A percentile compares a stretch with the other conserved stretches of the same genome.
Conservation (phyloP, 2,113 vertebrate genomes). For the Neotoma lepida region DNA sequence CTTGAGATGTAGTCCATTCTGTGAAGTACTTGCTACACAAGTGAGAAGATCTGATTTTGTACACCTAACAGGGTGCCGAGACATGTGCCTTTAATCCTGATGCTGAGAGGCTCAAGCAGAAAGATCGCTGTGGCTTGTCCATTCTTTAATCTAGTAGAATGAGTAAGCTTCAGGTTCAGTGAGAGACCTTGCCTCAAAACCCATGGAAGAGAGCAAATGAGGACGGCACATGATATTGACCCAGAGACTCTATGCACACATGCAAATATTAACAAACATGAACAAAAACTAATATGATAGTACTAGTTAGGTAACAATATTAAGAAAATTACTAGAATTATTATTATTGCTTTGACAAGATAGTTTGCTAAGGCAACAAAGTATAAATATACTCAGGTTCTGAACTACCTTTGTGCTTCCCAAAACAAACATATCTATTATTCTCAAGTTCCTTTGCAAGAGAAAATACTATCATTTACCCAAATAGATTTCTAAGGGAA, state of each 20-base stretch:
- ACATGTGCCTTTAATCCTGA: not conserved
- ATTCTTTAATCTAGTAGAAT: not conserved
- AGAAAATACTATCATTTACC: not conserved
- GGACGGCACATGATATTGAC: too few relatives aligned
- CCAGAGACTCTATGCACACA: too few relatives aligned
- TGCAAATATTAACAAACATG: not conserved
- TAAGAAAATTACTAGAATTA: not conserved
- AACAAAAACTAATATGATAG: not conserved
- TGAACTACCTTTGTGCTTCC: not conserved
- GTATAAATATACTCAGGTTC: not conserved
- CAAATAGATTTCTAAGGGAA: not conserved
- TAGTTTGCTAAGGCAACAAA: not conserved
- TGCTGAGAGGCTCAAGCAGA: too few relatives aligned
- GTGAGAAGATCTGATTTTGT: not conserved
- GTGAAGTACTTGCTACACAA: not conserved
- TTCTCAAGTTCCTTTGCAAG: not conserved
- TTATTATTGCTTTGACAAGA: not conserved
- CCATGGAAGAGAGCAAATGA: not conserved
- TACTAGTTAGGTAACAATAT: not conserved
- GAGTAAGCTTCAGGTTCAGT: not conserved
- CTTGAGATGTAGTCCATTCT: not conserved
- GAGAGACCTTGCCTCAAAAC: not conserved
- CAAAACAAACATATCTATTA: not conserved
- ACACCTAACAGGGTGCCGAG: fast-evolving
- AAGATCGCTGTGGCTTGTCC: not conserved